A percentile compares a stretch with the other conserved stretches of the same genome.
phyloP scores from a whole-genome alignment of 2,888 invertebrate species.

The Acrobeloides nanus region DNA sequence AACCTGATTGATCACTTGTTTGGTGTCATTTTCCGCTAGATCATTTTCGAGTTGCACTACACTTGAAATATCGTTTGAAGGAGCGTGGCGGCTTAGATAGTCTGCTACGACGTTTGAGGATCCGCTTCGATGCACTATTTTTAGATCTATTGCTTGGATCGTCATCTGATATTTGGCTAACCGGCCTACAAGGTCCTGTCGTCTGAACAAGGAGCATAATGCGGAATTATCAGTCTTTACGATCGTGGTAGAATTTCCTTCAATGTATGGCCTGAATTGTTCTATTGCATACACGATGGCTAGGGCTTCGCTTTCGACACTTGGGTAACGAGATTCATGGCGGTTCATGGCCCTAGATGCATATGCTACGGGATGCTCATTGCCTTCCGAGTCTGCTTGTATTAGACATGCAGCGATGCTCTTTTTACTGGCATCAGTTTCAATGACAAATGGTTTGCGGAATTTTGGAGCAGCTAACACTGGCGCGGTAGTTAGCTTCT shows the following conservation, averaged over 20 bases:
- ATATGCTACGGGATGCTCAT: constrained; percentile 15
- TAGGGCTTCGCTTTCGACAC: constrained; percentile 17
- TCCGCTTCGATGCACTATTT: constrained; percentile 26
- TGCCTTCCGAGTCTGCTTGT: constrained; percentile 7
- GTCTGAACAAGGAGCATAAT: constrained; percentile 9
- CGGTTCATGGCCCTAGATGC: constrained; percentile 10
- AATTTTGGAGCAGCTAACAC: constrained; percentile 13
- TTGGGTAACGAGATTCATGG: constrained; percentile 13
- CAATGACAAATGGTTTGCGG: constrained; percentile 10
- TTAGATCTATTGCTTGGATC: constrained; percentile 15
- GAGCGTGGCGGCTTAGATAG: constrained; percentile 19
- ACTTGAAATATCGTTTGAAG: neutral
- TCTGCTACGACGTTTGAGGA: constrained; percentile 24
- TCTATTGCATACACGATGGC: constrained; percentile 17
- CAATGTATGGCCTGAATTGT: constrained; percentile 14
- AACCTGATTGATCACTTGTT: no score
- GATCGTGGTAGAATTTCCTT: constrained; percentile 10
- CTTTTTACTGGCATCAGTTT: constrained; percentile 14
- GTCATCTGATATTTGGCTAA: constrained; percentile 15
- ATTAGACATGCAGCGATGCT: constrained; percentile 14
- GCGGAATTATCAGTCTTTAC: constrained; percentile 19
- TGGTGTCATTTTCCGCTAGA: neutral
- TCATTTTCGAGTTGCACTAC: neutral
- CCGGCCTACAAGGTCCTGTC: constrained; percentile 15
- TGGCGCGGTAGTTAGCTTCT: constrained; percentile 8